Base-by-base conservation (phyloP, 2,888 invertebrate genomes). In the Xestia ashworthii region DNA sequence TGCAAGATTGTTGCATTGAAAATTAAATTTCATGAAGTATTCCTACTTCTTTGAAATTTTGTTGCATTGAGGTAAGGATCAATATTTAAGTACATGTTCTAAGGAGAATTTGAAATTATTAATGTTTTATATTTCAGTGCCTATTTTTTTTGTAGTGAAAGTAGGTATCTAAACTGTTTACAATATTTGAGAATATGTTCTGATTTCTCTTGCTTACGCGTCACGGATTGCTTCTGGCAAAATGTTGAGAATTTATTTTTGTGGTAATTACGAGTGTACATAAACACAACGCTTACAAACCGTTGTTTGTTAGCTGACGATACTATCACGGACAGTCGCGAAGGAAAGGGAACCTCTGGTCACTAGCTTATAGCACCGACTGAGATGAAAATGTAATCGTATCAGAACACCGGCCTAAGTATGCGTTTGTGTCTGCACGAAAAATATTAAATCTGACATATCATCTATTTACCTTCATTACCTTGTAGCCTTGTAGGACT, bases 131-230 rank as follows among this genome's bases (percentile, higher is more conserved):
- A n/a, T 32, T 38, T n/a, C 14, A 50, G 38, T 38, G 25, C 53
- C 14, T 71, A 64, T 66, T 80, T 72, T n/a, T 75, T 58, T 53
- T 22, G 41, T 68, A 88, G 88, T 88, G 88, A 88, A 88, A 88
- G 88, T 88, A 87, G 80, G 62, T 77, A 67, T 82, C 41, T 65
- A 71, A 22, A 68, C 69, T 82, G 82, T 81, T 82, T 81, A 71
- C 71, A 70, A 82, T 84, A 83, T 68, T 87, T 84, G 82, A 70
- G 83, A 73, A 48, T 44, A 83, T 78, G 86, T 84, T 88, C 87
- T 87, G 90, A 94, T 94, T 94, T 95, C 94, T 93, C 94, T 93
- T 93, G 91, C 92, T 91, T 93, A 93, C 93, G 90, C 94, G 92
- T 92, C 93, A 92, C 81, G 80, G 87, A 86, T 89, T 84, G 86